Evolutionary conservation across 2,888 invertebrate species (phyloP), one percentile per base, ranked within the genome.

Genomic region (Sylvicola cinctus): DNA sequence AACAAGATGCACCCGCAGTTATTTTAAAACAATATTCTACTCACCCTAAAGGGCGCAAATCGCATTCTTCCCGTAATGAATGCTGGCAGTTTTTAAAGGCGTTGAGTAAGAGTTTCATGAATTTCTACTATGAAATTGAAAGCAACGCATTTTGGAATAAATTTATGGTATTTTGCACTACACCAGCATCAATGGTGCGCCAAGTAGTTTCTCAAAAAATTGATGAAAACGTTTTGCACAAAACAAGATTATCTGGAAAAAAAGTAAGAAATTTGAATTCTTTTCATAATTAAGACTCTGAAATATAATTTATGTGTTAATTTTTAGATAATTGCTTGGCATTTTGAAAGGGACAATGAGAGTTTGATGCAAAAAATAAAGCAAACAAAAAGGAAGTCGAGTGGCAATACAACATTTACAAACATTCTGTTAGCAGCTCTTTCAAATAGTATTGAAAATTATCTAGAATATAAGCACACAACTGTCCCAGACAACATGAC

Each of bases 341-440:
- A 40, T 29, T 40, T 38, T 13, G 29, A 43, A 28, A 52, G 48
- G 2, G 44, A 51, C 16, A 48, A 54, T 2, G 49, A 57, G 23
- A 54, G 56, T 39, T 44, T 63, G 16, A 44, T 60, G 13, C 35
- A 41, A 28, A 54, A 48, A 45, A 51, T 56, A 31, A 60, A 56
- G 45, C 50, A 50, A 36, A 52, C 55, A 29, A 58, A 58, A 43
- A 42, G 46, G 11, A 46, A 45, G 34, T 39, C 49, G n/a, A n/a
- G n/a, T 3, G 43, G 47, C 4, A 50, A 52, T 6, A 46, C 54
- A 2, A 56, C 51, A 36, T 65, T 66, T 42, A 54, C 58, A 0
- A 65, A 65, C 40, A 49, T 66, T 32, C 40, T 66, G 31, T 47
- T 61, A 3, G 52, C 61, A 15, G 61, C 63, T 14, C 42, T 67